Conservation (phyloP, 2,797 vertebrate genomes). For the Myotis pilosus region DNA sequence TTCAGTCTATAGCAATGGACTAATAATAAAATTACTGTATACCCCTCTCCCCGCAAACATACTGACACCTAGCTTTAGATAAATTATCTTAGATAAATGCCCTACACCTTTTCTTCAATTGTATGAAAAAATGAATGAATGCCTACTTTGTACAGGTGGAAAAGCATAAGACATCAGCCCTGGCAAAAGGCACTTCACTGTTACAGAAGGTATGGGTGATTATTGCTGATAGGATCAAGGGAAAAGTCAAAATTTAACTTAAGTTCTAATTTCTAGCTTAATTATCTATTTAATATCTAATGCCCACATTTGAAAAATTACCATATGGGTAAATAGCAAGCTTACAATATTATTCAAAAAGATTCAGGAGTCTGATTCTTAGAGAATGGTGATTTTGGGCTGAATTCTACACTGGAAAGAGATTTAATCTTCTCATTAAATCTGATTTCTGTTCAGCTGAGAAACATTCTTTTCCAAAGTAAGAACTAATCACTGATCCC, state of each 20-base stretch:
- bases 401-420: conserved; percentile 24
- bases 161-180: not conserved
- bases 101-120: not conserved
- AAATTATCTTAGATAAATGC: not conserved
- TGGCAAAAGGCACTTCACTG: not conserved
- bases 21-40: not conserved
- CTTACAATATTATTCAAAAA: conserved; percentile 21
- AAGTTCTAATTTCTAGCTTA: not conserved
- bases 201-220: not conserved
- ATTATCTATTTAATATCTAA: conserved; percentile 10
- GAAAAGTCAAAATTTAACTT: conserved; percentile 30
- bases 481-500: conserved; percentile 61
- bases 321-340: not conserved
- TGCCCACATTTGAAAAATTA: conserved; percentile 1
- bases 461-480: conserved; percentile 50
- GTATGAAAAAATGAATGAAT: not conserved
- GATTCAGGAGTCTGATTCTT: not conserved
- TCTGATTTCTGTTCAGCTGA: not conserved
- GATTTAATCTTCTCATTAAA: conserved; percentile 35
- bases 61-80: not conserved
- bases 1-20: not conserved
- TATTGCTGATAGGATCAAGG: not conserved
- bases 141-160: not conserved
- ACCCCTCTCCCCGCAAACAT: not conserved
- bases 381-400: conserved; percentile 38